Conservation (phyloP, 2,797 vertebrate genomes). For the Merluccius polli region DNA sequence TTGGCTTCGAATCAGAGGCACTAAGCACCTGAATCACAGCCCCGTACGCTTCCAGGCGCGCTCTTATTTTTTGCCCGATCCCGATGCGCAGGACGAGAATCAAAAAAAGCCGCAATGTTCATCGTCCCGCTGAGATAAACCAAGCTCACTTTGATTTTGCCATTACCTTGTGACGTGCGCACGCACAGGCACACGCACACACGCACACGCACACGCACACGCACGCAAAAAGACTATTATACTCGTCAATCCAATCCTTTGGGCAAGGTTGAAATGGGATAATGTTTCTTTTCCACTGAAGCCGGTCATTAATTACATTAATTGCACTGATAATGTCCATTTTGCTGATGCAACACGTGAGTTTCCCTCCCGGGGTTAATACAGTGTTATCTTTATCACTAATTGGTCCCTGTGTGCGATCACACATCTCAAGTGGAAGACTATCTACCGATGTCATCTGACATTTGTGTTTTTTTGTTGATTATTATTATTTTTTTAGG, state of each 20-base stretch:
- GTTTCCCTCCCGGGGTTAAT: not conserved
- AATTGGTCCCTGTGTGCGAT: no score
- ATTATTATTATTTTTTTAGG: no score
- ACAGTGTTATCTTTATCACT: not conserved
- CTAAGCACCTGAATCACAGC: not conserved
- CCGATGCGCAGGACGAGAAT: not conserved
- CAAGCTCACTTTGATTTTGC: not conserved
- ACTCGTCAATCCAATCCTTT: not conserved
- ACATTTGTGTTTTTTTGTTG: no score
- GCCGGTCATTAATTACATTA: not conserved
- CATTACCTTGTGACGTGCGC: not conserved
- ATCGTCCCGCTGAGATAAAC: not conserved
- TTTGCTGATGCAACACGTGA: not conserved
- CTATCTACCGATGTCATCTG: no score
- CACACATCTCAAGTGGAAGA: no score
- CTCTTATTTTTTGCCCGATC: not conserved
- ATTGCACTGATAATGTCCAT: not conserved
- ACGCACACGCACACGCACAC: not conserved
- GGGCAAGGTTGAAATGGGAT: not conserved
- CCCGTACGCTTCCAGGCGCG: not conserved
- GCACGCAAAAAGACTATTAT: constrained; percentile 5
- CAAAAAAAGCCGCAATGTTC: not conserved
- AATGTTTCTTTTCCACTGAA: not conserved
- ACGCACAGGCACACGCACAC: not conserved
- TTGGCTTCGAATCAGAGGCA: not conserved